phyloP scores from a whole-genome alignment of 2,888 invertebrate species.

The Oxyteleia sp. region DNA sequence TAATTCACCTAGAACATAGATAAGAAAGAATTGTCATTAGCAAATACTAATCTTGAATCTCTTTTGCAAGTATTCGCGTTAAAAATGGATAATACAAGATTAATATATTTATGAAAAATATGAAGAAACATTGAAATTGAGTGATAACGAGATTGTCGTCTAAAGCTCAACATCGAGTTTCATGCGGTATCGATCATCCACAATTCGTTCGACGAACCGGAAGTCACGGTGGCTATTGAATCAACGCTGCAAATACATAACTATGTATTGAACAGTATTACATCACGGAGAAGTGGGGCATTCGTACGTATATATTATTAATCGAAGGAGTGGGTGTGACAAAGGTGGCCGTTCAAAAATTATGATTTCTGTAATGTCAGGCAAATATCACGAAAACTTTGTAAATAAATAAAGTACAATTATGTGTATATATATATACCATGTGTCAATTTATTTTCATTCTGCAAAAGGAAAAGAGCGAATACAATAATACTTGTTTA shows the following conservation, averaged over 20 bases:
- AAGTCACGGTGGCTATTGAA: slow-evolving; percentile 72
- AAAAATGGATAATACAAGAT: neutral
- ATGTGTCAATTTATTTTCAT: neutral
- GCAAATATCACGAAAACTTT: slow-evolving; percentile 21
- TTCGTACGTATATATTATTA: slow-evolving; percentile 63
- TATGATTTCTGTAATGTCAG: slow-evolving; percentile 16
- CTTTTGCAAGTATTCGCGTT: neutral
- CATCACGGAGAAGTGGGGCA: slow-evolving; percentile 67
- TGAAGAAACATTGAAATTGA: slow-evolving; percentile 55
- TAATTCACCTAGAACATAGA: too few species aligned
- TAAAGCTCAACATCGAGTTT: slow-evolving; percentile 63
- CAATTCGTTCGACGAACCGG: slow-evolving; percentile 73
- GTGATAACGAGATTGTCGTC: slow-evolving; percentile 69
- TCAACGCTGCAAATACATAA: slow-evolving; percentile 70
- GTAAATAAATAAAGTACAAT: slow-evolving; percentile 6
- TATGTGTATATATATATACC: neutral
- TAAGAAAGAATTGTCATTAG: too few species aligned
- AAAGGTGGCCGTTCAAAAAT: slow-evolving; percentile 46
- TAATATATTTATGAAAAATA: slow-evolving; percentile 52
- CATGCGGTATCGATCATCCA: slow-evolving; percentile 71
- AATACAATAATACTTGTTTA: too few species aligned
- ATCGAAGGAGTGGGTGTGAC: slow-evolving; percentile 57
- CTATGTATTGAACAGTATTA: slow-evolving; percentile 69
- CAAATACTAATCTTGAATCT: neutral
- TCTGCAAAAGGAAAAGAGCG: too few species aligned